Percentiles rank a stretch among this genome's conserved stretches.
Evolutionary conservation across 2,797 vertebrate genomes (phyloP).

Genomic region (Parauchenoglanis punctatus): DNA sequence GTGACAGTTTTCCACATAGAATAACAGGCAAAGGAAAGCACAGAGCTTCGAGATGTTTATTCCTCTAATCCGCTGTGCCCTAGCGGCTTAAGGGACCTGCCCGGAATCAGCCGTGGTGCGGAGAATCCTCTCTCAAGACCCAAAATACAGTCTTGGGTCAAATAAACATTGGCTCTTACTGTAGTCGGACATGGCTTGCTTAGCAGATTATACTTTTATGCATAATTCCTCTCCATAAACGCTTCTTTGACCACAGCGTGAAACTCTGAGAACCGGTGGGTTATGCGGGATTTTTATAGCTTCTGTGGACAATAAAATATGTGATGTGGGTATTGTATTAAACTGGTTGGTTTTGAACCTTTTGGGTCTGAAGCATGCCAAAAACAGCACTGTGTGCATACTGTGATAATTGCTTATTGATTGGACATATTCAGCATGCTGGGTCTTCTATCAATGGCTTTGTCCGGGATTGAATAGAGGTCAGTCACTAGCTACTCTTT

Average conservation of each 20-base stretch:
- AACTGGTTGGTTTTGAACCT: constrained; percentile 6
- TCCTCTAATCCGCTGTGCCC: constrained; percentile 22
- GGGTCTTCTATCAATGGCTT: constrained; percentile 31
- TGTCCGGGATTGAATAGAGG: constrained; percentile 43
- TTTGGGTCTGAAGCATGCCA: constrained; percentile 4
- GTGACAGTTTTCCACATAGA: constrained; percentile 17
- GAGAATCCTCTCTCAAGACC: constrained; percentile 38
- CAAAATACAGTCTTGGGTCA: constrained; percentile 48
- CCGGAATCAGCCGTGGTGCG: constrained; percentile 51
- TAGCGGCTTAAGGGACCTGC: constrained; percentile 49
- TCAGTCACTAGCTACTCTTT: constrained; percentile 43
- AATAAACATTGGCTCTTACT: constrained; percentile 39
- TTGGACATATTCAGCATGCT: constrained; percentile 43
- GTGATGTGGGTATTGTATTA: constrained; percentile 8
- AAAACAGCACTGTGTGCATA: constrained; percentile 27
- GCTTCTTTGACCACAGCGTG: constrained; percentile 21
- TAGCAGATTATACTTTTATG: constrained; percentile 19
- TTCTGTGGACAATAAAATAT: constrained; percentile 10
- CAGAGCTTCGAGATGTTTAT: constrained; percentile 15
- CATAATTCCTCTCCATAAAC: constrained; percentile 33
- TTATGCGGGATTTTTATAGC: constrained; percentile 2
- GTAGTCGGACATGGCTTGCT: not conserved
- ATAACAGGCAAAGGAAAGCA: constrained; percentile 1
- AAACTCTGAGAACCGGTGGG: constrained; percentile 8
- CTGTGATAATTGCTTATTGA: constrained; percentile 61